Conservation (phyloP, 2,113 vertebrate species). For the Sylvietta virens region DNA sequence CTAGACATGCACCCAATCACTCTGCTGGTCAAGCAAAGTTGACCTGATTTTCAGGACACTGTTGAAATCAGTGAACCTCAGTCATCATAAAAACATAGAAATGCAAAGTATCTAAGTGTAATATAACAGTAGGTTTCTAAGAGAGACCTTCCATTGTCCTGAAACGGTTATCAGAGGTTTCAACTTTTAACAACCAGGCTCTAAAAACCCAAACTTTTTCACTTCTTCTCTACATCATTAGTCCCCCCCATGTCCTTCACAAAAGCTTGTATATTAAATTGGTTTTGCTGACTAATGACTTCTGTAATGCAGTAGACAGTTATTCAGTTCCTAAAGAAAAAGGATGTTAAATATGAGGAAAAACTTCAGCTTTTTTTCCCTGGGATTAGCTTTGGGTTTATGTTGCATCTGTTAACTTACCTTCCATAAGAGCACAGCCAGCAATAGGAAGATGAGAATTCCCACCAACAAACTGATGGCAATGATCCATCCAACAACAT, state of each 20-base stretch:
- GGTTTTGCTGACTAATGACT: background rate
- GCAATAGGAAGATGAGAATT: slow-evolving; percentile 95
- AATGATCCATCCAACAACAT: slow-evolving; percentile 98
- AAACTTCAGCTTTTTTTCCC: background rate
- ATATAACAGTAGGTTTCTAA: background rate
- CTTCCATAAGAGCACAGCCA: slow-evolving; percentile 98
- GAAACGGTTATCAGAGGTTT: background rate
- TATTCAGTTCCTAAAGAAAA: background rate
- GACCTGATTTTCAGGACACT: background rate
- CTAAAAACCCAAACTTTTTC: background rate
- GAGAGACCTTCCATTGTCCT: background rate
- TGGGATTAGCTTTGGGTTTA: background rate
- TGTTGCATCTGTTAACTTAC: slow-evolving; percentile 69
- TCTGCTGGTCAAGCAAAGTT: background rate
- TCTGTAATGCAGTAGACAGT: background rate
- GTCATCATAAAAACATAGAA: background rate
- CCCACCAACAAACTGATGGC: slow-evolving; percentile 97
- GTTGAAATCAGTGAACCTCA: background rate
- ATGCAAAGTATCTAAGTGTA: background rate
- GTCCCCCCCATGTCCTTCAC: background rate
- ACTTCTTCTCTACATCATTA: background rate
- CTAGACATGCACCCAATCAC: background rate
- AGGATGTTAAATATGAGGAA: background rate
- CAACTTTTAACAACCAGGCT: background rate
- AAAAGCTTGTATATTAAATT: background rate